Percentiles rank a stretch among this genome's conserved stretches.
Evolutionary conservation across 2,888 invertebrate genomes (phyloP).

Genomic region (Torymus texanus): DNA sequence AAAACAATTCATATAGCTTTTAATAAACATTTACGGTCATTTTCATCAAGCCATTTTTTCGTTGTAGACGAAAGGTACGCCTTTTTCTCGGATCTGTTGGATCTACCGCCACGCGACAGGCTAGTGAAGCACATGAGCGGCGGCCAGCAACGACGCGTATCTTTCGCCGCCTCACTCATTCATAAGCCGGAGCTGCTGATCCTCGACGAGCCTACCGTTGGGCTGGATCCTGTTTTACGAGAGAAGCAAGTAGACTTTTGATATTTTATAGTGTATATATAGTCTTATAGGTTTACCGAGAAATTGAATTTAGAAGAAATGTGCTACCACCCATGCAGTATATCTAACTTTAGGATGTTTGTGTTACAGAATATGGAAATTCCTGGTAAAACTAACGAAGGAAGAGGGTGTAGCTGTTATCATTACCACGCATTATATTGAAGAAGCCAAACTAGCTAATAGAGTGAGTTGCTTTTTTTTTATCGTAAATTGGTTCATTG

Average conservation of each 20-base stretch:
- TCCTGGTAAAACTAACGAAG: conserved; percentile 84
- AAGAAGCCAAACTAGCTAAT: conserved; percentile 90
- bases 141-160: conserved; percentile 92
- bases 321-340: too few species aligned
- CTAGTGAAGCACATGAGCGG: conserved; percentile 87
- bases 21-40: background rate
- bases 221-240: conserved; percentile 91
- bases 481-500: background rate
- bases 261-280: background rate
- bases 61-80: conserved; percentile 79
- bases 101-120: conserved; percentile 83
- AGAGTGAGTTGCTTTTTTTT: conserved; percentile 77
- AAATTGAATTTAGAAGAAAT: too few species aligned
- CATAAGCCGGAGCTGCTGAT: conserved; percentile 93
- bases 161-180: conserved; percentile 90
- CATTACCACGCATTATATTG: conserved; percentile 96
- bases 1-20: too few species aligned
- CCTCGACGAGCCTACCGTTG: conserved; percentile 96
- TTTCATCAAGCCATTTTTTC: background rate
- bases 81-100: conserved; percentile 83
- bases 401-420: conserved; percentile 86
- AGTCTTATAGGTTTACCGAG: too few species aligned
- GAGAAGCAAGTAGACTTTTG: conserved; percentile 79
- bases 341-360: too few species aligned
- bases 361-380: conserved; percentile 88